Evolutionary conservation across 2,113 vertebrate species (phyloP), one percentile per base, ranked within the genome.

Genomic region (Odontophorus gujanensis): DNA sequence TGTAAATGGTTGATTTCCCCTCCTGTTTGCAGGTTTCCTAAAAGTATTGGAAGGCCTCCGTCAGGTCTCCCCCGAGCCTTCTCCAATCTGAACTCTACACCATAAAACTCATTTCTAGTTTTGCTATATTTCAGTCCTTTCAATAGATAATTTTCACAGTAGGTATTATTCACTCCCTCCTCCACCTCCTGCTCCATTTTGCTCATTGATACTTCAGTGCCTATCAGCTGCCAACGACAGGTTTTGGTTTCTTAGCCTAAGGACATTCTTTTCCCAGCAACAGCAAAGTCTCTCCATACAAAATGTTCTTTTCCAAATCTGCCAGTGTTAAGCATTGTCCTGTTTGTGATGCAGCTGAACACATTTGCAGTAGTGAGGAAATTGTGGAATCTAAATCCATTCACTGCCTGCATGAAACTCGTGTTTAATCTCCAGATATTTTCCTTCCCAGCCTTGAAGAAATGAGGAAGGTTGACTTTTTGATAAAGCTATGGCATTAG

Each of bases 321-420:
- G 57, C 47, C 82, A 85, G 47, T 51, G 67, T 85, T 51, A 87
- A 77, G 34, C 45, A 80, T 90, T 90, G 85, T 90, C 65, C 68
- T 81, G 72, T 59, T 80, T 90, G 79, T 92, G 80, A 77, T 75
- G 45, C 65, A 77, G 71, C 67, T 87, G 81, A 93, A 69, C 30
- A 74, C 85, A 73, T 92, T 32, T 74, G 79, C 89, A 80, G 85
- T 30, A 87, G 79, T 28, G 72, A 67, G 57, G 36, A 85, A 91
- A 85, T 55, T 40, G 36, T 66, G 67, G 55, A 77, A 77, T 32
- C 65, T 4, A 85, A 94, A 94, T 77, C 38, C 8, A 80, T 87
- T 83, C 32, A 34, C 75, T 77, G 58, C 87, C 68, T 83, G 66
- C 50, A 38, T 50, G 42, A 74, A 53, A 36, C 4, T 91, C 25